phyloP scores from a whole-genome alignment of 2,113 vertebrate species.

The Lamprotornis superbus region DNA sequence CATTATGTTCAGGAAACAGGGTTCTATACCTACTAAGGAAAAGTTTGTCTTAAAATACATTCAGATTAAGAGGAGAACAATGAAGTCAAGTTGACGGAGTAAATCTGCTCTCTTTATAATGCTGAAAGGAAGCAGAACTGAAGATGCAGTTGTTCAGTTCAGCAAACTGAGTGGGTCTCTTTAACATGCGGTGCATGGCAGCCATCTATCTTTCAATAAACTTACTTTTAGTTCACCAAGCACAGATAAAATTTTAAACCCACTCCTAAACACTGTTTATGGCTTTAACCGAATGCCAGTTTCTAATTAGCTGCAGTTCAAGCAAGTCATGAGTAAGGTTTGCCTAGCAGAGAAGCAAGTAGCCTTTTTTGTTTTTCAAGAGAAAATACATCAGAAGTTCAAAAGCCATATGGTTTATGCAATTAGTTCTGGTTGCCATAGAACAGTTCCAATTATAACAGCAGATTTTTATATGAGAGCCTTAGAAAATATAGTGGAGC shows the following conservation, averaged over 20 bases:
- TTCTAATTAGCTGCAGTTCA: not conserved
- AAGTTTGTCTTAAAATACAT: not conserved
- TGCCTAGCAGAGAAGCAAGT: not conserved
- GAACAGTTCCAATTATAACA: not conserved
- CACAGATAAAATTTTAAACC: not conserved
- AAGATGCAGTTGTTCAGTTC: not conserved
- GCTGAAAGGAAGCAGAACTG: not conserved
- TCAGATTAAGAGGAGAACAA: not conserved
- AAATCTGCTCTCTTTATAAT: not conserved
- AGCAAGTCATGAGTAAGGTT: not conserved
- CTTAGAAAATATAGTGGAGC: not conserved
- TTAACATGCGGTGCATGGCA: not conserved
- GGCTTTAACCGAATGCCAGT: not conserved
- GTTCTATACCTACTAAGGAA: not conserved
- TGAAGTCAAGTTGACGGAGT: not conserved
- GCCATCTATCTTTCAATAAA: not conserved
- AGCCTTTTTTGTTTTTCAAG: not conserved
- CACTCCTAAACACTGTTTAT: not conserved
- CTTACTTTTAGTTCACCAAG: not conserved
- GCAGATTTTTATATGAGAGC: not conserved
- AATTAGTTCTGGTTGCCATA: not conserved
- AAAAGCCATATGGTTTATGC: not conserved
- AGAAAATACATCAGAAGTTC: not conserved
- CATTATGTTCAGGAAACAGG: not conserved
- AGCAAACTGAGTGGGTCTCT: not conserved